These are phyloP conservation scores for Rhabdornis inornatus DNA, from an alignment of 2,113 vertebrate species.

Conservation along the genomic window DNA sequence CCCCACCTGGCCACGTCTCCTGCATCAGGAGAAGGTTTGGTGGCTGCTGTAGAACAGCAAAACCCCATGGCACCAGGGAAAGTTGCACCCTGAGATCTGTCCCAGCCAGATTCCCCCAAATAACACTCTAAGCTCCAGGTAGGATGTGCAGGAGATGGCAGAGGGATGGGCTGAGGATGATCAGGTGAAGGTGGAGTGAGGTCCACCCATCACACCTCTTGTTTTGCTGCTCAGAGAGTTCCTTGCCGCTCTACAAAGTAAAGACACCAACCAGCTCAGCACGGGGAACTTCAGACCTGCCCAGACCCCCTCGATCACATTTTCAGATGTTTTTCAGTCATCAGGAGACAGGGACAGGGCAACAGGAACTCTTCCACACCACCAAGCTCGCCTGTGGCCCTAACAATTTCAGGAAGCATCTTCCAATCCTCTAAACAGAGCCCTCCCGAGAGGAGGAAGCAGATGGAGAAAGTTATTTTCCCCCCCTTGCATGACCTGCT, in stretches of 20 bases:
- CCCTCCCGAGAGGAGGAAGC: conserved; percentile 39
- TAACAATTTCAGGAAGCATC: conserved; percentile 65
- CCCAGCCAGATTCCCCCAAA: not conserved
- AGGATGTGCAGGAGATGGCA: not conserved
- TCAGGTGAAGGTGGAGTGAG: not conserved
- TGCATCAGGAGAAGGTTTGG: not conserved
- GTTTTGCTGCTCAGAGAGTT: not conserved
- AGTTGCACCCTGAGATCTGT: not conserved
- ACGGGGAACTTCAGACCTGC: not conserved
- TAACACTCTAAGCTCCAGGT: not conserved
- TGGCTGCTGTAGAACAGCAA: not conserved
- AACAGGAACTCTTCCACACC: not conserved
- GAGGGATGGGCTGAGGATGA: not conserved
- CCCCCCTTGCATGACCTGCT: conserved; percentile 16
- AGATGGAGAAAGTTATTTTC: conserved; percentile 62
- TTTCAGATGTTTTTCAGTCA: not conserved
- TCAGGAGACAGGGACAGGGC: not conserved
- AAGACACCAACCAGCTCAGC: fast-evolving
- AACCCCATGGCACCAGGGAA: fast-evolving
- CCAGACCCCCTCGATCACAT: not conserved
- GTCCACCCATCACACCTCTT: not conserved
- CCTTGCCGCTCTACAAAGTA: not conserved
- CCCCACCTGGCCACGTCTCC: not conserved
- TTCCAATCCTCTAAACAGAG: conserved; percentile 21
- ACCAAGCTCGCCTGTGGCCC: not conserved